Base-by-base conservation (phyloP, 2,113 vertebrate genomes). In the Sitta europaea region DNA sequence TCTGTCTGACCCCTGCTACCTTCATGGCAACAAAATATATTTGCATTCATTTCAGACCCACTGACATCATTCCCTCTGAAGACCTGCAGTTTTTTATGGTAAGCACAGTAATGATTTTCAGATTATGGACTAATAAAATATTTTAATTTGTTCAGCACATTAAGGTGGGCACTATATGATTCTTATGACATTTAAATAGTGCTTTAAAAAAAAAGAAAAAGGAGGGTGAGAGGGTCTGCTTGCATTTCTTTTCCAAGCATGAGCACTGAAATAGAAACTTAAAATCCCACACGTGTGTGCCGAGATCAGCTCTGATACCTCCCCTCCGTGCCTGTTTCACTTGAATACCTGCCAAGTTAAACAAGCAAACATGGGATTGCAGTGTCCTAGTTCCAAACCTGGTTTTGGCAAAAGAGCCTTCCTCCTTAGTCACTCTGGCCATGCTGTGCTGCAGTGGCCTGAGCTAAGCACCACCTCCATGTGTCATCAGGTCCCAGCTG, bases 61-160 rank as follows among this genome's bases (percentile, higher is more conserved):
- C 74, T 95, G 88, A 72, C 89, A 81, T 84, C 17, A 27, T 86
- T 95, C 73, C 45, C 86, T 78, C 78, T 50, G 35, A 91, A 96
- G 70, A 72, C n/a, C 74, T 94, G 83, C 13, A 5, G 59, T 35
- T 68, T 91, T 96, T 96, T 91, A 94, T 73, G 89, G 86, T 29
- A 94, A 85, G 65, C 71, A 72, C 6, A 0, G 86, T 78, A 88
- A 96, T 94, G 78, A 86, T 96, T 93, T 96, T 92, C 93, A 97
- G 95, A 92, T 96, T 93, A 95, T 74, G 66, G 86, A 57, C 88
- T 90, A 96, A 97, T 95, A 97, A 96, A 96, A 79, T 92, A 88
- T 71, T 88, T 83, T 94, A 80, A 96, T 96, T 96, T 94, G 62
- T 86, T 90, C 51, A 14, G 79, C 86, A 88, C 81, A 71, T 96